Conservation (phyloP, 2,888 invertebrate genomes). For the Ptychoptera albimana region DNA sequence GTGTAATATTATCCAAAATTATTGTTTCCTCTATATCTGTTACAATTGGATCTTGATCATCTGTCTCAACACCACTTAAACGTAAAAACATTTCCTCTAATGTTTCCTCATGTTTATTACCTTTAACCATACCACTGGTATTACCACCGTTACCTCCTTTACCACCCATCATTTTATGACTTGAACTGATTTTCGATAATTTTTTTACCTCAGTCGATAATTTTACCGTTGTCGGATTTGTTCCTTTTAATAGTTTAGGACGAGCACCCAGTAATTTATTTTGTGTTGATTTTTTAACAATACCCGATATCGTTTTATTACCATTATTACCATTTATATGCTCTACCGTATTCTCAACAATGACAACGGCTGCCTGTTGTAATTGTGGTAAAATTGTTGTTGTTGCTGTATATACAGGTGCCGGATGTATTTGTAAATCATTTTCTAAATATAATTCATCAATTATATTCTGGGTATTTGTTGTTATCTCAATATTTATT, state of each 20-base stretch:
- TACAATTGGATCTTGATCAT: neutral
- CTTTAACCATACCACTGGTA: neutral
- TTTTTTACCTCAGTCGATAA: neutral
- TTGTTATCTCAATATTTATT: constrained; percentile 1
- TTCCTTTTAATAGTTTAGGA: no score
- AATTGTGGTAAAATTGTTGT: constrained; percentile 17
- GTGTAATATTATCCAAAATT: neutral
- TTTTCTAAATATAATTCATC: neutral
- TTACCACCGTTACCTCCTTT: neutral
- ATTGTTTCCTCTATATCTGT: neutral
- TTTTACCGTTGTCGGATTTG: neutral
- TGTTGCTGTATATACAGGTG: constrained; percentile 27
- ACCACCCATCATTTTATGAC: no score
- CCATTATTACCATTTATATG: neutral
- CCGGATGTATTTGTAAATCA: neutral
- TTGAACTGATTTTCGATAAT: neutral
- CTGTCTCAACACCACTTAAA: neutral
- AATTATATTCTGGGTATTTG: neutral
- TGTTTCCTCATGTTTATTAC: constrained; percentile 3
- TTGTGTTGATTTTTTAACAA: no score
- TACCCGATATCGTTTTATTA: neutral
- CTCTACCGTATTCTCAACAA: neutral
- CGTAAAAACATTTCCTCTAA: constrained; percentile 8
- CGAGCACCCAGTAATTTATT: no score
- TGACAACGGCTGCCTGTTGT: constrained; percentile 1